Evolutionary conservation across 2,797 vertebrate genomes (phyloP), one percentile per base, ranked within the genome.

Genomic region (Malacoraja senta): DNA sequence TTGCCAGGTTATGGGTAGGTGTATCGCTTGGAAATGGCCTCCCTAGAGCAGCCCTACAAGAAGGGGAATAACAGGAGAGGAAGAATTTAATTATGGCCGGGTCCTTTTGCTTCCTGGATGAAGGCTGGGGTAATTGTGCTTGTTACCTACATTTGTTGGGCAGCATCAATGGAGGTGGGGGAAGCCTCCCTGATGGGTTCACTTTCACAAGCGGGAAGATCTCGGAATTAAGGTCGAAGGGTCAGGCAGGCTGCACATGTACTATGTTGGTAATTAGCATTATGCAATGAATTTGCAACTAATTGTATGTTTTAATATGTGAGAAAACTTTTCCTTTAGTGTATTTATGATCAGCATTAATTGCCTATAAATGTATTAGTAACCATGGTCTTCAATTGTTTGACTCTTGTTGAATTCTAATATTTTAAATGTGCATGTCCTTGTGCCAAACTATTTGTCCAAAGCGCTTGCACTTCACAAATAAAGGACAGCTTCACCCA

Each of bases 371-470:
- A 61, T n/a, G 26, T 29, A 32, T 86, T 88, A 88, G 24, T 32
- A 65, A 61, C 29, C 84, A 88, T n/a, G 32, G 61, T 88, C 13
- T 88, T 65, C 84, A 88, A 88, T 8, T 65, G 61, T 65, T 32
- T 35, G 61, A 88, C 2, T 65, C 58, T 91, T 44, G 38, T 71
- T 44, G 12, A 24, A 44, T 53, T 91, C 38, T 74, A 53, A 24
- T 74, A 29, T 53, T 86, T 88, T 86, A 86, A 63, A 65, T 32
- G 84, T 26, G 71, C 90, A 44, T 91, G 68, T 74, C 68, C 71
- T 72, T 91, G 90, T 91, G 90, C 90, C 90, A 91, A 74, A 72
- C 68, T 53, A 72, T 4, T 53, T 91, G 90, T 35, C 90, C 68
- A 74, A 74, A 29, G 9, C 26, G 90, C 90, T 91, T 91, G 68